Conservation (phyloP, 1,140 invertebrate genomes). For the Drosophila paulistorum region DNA sequence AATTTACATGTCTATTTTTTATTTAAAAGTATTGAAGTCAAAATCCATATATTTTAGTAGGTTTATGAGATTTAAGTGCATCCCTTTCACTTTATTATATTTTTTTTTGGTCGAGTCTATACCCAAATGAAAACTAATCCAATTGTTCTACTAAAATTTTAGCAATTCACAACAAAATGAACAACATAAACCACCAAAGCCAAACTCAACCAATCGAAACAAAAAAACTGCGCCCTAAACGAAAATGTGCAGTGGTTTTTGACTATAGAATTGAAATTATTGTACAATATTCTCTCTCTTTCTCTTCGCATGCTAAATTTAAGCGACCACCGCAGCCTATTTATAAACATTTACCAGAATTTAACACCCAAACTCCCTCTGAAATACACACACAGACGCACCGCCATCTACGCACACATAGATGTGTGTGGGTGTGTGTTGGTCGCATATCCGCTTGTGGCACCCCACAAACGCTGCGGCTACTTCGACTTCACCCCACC, state of each 20-base stretch:
- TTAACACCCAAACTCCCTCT: slow-evolving; percentile 31
- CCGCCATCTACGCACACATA: background rate
- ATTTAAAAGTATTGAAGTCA: too few relatives aligned
- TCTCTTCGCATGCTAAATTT: slow-evolving; percentile 52
- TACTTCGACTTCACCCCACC: slow-evolving; percentile 3
- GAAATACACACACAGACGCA: background rate
- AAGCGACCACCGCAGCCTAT: slow-evolving; percentile 62
- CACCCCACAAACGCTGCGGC: slow-evolving; percentile 71
- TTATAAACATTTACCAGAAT: slow-evolving; percentile 73
- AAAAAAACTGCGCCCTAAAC: slow-evolving; percentile 41
- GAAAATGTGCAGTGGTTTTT: slow-evolving; percentile 56
- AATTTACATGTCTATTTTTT: too few relatives aligned
- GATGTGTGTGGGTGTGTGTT: slow-evolving; percentile 27
- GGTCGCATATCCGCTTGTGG: slow-evolving; percentile 67
- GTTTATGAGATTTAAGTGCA: background rate
- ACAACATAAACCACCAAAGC: slow-evolving; percentile 6
- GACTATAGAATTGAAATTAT: slow-evolving; percentile 37
- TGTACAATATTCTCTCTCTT: slow-evolving; percentile 13
- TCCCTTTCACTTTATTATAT: background rate
- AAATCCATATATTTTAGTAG: too few relatives aligned
- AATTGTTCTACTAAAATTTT: background rate
- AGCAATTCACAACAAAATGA: slow-evolving; percentile 32
- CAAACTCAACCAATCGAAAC: slow-evolving; percentile 22
- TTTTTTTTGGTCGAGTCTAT: background rate
- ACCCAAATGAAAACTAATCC: background rate